Percentiles rank a stretch among this genome's conserved stretches.
Conservation (phyloP, 2,113 vertebrate genomes). For the Cygnus atratus region DNA sequence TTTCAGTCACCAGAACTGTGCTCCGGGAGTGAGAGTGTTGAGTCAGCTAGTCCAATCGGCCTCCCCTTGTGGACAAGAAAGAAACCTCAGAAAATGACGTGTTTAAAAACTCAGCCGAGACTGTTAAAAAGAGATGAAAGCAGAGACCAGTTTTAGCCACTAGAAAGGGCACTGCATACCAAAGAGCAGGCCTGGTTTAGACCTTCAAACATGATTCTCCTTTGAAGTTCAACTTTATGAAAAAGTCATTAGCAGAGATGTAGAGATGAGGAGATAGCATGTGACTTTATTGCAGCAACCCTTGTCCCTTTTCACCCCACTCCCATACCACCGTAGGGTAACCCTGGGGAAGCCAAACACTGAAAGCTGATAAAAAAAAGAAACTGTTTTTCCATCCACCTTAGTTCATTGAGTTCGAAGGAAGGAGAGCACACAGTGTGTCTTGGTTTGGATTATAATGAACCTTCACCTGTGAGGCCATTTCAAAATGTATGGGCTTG, state of each 20-base stretch:
- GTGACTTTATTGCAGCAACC: neutral
- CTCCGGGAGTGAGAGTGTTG: neutral
- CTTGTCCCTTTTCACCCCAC: neutral
- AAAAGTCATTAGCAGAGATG: neutral
- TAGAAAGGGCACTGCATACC: neutral
- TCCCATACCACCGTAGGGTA: neutral
- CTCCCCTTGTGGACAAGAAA: neutral
- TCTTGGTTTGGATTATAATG: neutral
- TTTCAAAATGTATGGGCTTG: neutral
- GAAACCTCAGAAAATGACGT: neutral
- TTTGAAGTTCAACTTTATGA: neutral
- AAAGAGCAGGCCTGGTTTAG: neutral
- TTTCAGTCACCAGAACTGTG: neutral
- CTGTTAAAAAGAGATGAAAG: neutral
- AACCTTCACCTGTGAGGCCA: neutral
- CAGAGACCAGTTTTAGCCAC: neutral
- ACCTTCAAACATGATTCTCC: accelerated
- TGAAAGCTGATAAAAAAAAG: neutral
- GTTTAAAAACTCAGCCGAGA: neutral
- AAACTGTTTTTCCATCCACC: neutral
- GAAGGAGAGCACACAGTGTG: neutral
- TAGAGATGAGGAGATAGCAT: neutral
- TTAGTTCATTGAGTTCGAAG: neutral
- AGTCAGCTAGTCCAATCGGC: neutral
- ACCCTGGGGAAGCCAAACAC: neutral